phyloP scores from a whole-genome alignment of 2,113 vertebrate species.

The Gallinago jamesoni region DNA sequence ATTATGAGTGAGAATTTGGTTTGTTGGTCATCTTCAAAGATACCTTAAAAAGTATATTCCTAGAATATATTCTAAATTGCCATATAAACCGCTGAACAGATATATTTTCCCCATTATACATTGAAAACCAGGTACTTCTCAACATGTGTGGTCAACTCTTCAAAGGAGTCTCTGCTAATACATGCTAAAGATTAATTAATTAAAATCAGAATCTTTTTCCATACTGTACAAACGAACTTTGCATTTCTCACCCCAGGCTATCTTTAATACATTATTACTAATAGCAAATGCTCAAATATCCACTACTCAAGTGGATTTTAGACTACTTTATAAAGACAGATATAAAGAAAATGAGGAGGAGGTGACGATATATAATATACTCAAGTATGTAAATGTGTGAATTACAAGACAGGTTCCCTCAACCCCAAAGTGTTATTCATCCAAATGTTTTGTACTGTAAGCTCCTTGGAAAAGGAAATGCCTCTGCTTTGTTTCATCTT shows the following conservation, averaged over 20 bases:
- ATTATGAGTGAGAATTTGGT: background rate
- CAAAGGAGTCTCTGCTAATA: background rate
- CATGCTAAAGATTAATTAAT: background rate
- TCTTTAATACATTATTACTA: background rate
- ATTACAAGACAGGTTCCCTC: background rate
- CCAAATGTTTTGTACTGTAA: background rate
- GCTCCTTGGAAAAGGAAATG: slow-evolving; percentile 1
- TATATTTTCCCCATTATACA: background rate
- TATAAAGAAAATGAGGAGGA: background rate
- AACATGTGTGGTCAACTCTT: background rate
- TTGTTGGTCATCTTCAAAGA: background rate
- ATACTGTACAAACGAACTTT: background rate
- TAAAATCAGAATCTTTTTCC: background rate
- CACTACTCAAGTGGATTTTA: background rate
- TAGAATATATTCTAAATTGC: too few species aligned
- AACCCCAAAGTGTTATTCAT: background rate
- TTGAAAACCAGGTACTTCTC: background rate
- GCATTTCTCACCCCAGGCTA: background rate
- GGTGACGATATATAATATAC: background rate
- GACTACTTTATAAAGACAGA: background rate
- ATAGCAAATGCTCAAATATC: background rate
- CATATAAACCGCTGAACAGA: too few species aligned
- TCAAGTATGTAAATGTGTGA: background rate
- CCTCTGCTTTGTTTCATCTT: background rate
- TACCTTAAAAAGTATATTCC: too few species aligned